These are phyloP conservation scores for Adelosebastes latens DNA, from an alignment of 2,797 vertebrate genomes.

Conservation along the genomic window DNA sequence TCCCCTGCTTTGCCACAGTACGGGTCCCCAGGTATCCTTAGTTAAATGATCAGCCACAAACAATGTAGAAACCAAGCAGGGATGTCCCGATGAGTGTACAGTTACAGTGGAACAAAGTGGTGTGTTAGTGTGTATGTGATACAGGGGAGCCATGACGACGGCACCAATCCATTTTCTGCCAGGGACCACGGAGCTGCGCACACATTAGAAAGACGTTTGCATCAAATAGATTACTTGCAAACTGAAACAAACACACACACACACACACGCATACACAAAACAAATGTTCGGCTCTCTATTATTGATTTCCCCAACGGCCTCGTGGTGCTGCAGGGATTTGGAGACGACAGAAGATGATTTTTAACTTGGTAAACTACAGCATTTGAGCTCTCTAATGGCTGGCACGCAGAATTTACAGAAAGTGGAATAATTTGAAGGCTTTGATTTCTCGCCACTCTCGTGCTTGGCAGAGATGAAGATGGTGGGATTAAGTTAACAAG, in stretches of 20 bases:
- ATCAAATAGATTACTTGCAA: constrained; percentile 37
- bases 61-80: constrained; percentile 35
- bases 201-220: constrained; percentile 43
- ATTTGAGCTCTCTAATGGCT: constrained; percentile 11
- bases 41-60: constrained; percentile 50
- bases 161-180: constrained; percentile 54
- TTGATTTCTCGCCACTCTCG: constrained; percentile 13
- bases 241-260: constrained; percentile 49
- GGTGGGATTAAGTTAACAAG: constrained; percentile 14
- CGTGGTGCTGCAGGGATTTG: constrained; percentile 1
- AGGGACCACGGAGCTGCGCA: constrained; percentile 17
- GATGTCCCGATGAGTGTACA: constrained; percentile 22
- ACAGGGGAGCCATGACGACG: constrained; percentile 26
- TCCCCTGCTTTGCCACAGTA: constrained; percentile 20
- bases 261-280: not conserved
- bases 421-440: constrained; percentile 11
- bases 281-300: constrained; percentile 28
- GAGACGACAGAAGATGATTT: constrained; percentile 31
- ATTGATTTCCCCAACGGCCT: constrained; percentile 46
- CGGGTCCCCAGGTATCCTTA: constrained; percentile 46
- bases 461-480: constrained; percentile 10
- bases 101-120: constrained; percentile 54
- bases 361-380: constrained; percentile 23
- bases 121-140: constrained; percentile 37
- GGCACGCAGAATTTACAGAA: constrained; percentile 3